phyloP scores from a whole-genome alignment of 2,888 invertebrate genomes.

The Zygogramma bicolorata region DNA sequence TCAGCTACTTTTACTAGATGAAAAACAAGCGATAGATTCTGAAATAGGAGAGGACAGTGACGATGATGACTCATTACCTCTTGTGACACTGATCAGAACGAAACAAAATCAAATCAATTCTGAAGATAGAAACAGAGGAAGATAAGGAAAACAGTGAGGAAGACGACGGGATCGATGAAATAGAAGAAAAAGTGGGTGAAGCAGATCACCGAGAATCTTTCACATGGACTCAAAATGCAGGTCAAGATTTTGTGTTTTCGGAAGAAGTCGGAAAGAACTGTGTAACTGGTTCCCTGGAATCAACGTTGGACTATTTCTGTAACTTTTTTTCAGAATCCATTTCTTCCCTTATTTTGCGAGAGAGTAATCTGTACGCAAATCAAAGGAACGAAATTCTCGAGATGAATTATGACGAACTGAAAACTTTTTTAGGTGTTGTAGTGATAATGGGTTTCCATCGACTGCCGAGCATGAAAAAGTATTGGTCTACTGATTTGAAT shows the following conservation, averaged over 20 bases:
- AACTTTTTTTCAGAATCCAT: too few species aligned
- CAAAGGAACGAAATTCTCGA: not conserved
- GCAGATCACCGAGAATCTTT: not conserved
- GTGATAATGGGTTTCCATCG: not conserved
- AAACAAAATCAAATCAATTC: not conserved
- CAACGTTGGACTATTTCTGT: too few species aligned
- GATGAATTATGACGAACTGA: not conserved
- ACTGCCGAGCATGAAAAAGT: not conserved
- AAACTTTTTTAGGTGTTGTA: conserved; percentile 8
- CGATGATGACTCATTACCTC: not conserved
- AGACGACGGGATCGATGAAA: not conserved
- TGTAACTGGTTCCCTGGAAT: too few species aligned
- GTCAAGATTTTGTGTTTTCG: too few species aligned
- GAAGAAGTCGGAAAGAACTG: too few species aligned
- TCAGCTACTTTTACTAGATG: not conserved
- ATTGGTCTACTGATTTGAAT: not conserved
- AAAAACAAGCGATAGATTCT: not conserved
- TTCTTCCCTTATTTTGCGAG: not conserved
- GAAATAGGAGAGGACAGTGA: not conserved
- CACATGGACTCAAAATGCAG: not conserved
- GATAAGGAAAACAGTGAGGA: not conserved
- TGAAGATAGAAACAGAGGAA: not conserved
- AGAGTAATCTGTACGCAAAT: not conserved
- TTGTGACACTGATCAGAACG: not conserved
- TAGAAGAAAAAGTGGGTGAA: not conserved